Evolutionary conservation across 2,797 vertebrate species (phyloP).

Genomic region (Lates japonicus): DNA sequence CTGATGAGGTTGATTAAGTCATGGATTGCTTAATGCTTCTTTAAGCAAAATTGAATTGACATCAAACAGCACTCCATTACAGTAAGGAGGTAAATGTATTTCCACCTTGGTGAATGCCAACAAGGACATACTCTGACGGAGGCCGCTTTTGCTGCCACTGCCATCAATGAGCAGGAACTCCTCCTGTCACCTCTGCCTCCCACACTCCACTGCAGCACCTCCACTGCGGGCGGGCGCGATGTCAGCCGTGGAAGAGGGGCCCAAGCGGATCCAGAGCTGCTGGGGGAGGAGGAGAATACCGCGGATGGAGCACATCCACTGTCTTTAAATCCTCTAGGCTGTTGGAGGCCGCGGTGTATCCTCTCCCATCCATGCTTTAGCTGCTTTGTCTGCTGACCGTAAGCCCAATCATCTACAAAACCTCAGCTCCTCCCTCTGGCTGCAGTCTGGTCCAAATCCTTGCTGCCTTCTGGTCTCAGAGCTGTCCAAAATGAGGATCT

Average conservation of each 20-base stretch:
- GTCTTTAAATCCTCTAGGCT: slow-evolving; percentile 54
- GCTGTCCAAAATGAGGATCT: slow-evolving; percentile 60
- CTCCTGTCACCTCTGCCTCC: slow-evolving; percentile 25
- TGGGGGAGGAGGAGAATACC: slow-evolving; percentile 42
- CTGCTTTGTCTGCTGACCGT: slow-evolving; percentile 36
- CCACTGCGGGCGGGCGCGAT: slow-evolving; percentile 39
- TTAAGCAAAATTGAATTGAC: slow-evolving; percentile 51
- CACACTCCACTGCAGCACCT: slow-evolving; percentile 34
- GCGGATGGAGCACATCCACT: slow-evolving; percentile 54
- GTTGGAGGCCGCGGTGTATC: slow-evolving; percentile 37
- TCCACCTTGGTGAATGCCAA: slow-evolving; percentile 23
- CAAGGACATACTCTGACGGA: slow-evolving; percentile 24
- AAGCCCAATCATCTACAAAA: slow-evolving; percentile 50
- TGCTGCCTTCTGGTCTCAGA: slow-evolving; percentile 32
- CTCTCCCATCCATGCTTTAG: slow-evolving; percentile 40
- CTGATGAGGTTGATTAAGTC: slow-evolving; percentile 45
- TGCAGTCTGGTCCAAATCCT: slow-evolving; percentile 55
- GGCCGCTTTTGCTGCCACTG: slow-evolving; percentile 32
- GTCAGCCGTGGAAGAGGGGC: slow-evolving; percentile 48
- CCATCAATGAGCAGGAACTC: slow-evolving; percentile 29
- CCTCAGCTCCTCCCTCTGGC: slow-evolving; percentile 47
- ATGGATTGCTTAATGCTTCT: slow-evolving; percentile 41
- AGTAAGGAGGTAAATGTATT: slow-evolving; percentile 31
- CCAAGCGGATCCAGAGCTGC: slow-evolving; percentile 47
- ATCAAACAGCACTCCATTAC: slow-evolving; percentile 39